A percentile compares a stretch with the other conserved stretches of the same genome.
Conservation (phyloP, 2,888 invertebrate genomes). For the Petrolisthes cinctipes region DNA sequence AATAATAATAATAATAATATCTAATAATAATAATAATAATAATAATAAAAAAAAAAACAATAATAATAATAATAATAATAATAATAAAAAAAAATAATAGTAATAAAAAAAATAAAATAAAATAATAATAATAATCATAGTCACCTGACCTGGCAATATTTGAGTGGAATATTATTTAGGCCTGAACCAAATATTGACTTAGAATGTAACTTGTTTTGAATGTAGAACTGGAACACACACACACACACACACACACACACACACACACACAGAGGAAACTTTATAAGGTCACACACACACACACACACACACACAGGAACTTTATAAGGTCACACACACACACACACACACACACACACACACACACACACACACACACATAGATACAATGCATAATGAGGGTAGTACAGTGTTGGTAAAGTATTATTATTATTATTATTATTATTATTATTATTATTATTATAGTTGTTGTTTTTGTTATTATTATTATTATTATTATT, state of each 20-base stretch:
- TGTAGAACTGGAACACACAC: not conserved
- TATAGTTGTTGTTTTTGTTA: not conserved
- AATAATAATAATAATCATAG: not conserved
- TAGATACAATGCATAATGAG: not conserved
- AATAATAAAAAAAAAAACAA: not conserved
- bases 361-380: not conserved
- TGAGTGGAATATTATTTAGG: no score
- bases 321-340: conserved; percentile 1
- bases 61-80: no score
- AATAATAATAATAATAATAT: conserved; percentile 4
- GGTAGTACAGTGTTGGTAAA: not conserved
- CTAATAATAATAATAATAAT: no score
- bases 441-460: conserved; percentile 4
- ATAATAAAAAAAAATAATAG: not conserved
- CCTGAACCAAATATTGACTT: no score
- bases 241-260: conserved; percentile 1
- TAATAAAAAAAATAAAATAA: not conserved
- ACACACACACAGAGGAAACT: not conserved
- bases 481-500: not conserved
- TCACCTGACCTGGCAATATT: no score
- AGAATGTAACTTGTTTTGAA: no score
- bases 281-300: not conserved
- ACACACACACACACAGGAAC: not conserved
- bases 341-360: conserved; percentile 1
- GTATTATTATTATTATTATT: not conserved